Conservation (phyloP, 2,113 vertebrate species). For the Dipodomys stephensi region DNA sequence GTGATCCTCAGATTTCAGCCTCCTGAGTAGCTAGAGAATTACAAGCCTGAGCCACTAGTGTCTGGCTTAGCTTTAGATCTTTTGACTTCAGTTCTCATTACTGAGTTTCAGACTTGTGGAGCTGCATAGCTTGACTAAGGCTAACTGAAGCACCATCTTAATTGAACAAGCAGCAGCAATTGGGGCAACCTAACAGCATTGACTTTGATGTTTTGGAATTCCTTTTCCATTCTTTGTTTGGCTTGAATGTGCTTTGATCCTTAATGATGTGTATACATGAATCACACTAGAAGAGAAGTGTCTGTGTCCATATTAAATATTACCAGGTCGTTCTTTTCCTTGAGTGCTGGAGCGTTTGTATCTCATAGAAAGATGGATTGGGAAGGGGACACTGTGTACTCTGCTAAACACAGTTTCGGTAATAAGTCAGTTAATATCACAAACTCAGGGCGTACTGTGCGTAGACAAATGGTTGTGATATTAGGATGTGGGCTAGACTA, state of each 20-base stretch:
- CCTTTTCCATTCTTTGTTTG: slow-evolving; percentile 40
- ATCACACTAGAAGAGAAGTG: slow-evolving; percentile 24
- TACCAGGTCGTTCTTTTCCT: slow-evolving; percentile 24
- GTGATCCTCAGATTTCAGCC: too few relatives aligned
- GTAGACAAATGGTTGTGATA: slow-evolving; percentile 24
- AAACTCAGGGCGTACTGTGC: neutral
- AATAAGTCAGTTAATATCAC: neutral
- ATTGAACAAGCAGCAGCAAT: slow-evolving; percentile 58
- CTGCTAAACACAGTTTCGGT: slow-evolving; percentile 26
- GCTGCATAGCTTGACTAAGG: slow-evolving; percentile 35
- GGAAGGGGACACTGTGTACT: slow-evolving; percentile 3
- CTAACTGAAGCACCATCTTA: slow-evolving; percentile 53
- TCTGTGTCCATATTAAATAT: slow-evolving; percentile 31
- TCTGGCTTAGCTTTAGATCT: neutral
- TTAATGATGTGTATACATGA: slow-evolving; percentile 51
- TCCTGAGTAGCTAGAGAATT: too few relatives aligned
- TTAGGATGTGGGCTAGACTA: neutral
- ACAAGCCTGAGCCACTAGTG: too few relatives aligned
- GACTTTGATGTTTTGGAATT: slow-evolving; percentile 56
- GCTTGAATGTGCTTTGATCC: slow-evolving; percentile 64
- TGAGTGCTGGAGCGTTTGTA: neutral
- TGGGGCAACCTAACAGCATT: slow-evolving; percentile 47
- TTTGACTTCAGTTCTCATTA: slow-evolving; percentile 46
- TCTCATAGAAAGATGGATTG: neutral
- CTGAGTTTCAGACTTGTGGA: slow-evolving; percentile 54